Conservation (phyloP, 2,888 invertebrate genomes). For the Homarus gammarus region DNA sequence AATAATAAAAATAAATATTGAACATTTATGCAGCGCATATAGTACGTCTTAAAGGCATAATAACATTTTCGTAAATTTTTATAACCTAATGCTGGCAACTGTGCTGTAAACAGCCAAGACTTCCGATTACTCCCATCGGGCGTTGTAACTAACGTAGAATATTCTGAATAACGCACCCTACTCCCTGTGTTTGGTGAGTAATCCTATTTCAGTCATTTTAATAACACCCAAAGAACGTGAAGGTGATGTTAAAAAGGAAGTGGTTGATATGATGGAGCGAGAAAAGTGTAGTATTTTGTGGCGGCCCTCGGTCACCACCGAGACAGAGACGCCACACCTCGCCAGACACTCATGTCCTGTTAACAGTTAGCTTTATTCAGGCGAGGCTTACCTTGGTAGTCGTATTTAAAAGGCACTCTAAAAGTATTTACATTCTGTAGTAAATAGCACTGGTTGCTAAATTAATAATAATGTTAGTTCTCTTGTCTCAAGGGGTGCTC, state of each 20-base stretch:
- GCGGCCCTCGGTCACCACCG: slow-evolving; percentile 46
- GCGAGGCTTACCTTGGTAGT: not conserved
- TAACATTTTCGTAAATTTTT: slow-evolving; percentile 47
- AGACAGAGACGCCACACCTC: slow-evolving; percentile 64
- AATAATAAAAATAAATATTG: not conserved
- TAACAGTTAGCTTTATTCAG: slow-evolving; percentile 37
- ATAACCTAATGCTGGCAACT: slow-evolving; percentile 56
- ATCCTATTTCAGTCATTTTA: not conserved
- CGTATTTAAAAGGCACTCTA: slow-evolving; percentile 22
- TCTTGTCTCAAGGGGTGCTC: no score
- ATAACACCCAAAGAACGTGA: slow-evolving; percentile 9
- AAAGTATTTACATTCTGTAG: slow-evolving; percentile 18
- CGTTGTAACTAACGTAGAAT: slow-evolving; percentile 35
- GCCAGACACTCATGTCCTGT: slow-evolving; percentile 41
- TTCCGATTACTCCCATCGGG: slow-evolving; percentile 59
- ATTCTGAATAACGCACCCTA: not conserved
- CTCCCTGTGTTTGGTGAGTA: slow-evolving; percentile 36
- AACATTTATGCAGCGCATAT: not conserved
- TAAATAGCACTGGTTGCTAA: not conserved
- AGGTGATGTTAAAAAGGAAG: not conserved
- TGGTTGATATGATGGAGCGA: not conserved
- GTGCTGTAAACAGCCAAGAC: slow-evolving; percentile 48
- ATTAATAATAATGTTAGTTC: no score
- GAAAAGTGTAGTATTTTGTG: slow-evolving; percentile 25
- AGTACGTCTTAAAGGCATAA: not conserved